phyloP scores from a whole-genome alignment of 2,113 vertebrate genomes.

The Pelmatolapia mariae region DNA sequence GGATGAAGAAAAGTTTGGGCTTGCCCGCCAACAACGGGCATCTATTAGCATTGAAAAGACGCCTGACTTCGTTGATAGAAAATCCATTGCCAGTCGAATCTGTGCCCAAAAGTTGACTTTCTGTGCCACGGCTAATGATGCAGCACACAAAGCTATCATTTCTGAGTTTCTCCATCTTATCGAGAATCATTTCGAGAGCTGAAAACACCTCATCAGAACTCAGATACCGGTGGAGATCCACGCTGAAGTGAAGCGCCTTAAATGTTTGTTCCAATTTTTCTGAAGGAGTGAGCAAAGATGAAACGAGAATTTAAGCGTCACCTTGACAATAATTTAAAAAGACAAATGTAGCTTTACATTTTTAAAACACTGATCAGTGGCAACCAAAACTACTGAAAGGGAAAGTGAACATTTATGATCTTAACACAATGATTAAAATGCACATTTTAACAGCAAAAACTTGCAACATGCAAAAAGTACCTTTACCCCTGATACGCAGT shows the following conservation, averaged over 20 bases:
- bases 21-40: conserved; percentile 83
- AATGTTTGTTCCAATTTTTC: conserved; percentile 76
- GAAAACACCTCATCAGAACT: neutral
- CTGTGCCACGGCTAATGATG: conserved; percentile 79
- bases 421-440: neutral
- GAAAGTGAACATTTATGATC: neutral
- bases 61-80: conserved; percentile 65
- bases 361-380: neutral
- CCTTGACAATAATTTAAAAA: neutral
- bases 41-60: conserved; percentile 68
- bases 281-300: conserved; percentile 40
- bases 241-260: conserved; percentile 68
- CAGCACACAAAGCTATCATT: conserved; percentile 80
- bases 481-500: neutral
- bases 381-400: neutral
- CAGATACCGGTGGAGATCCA: conserved; percentile 60
- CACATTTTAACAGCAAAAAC: neutral
- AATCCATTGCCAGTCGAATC: conserved; percentile 59
- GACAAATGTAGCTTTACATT: neutral
- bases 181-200: conserved; percentile 44
- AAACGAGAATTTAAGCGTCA: neutral
- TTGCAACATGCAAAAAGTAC: neutral
- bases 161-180: conserved; percentile 43
- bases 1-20: conserved; percentile 93
- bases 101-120: conserved; percentile 72